Base-by-base conservation (phyloP, 2,113 vertebrate genomes). In the Camelus dromedarius region DNA sequence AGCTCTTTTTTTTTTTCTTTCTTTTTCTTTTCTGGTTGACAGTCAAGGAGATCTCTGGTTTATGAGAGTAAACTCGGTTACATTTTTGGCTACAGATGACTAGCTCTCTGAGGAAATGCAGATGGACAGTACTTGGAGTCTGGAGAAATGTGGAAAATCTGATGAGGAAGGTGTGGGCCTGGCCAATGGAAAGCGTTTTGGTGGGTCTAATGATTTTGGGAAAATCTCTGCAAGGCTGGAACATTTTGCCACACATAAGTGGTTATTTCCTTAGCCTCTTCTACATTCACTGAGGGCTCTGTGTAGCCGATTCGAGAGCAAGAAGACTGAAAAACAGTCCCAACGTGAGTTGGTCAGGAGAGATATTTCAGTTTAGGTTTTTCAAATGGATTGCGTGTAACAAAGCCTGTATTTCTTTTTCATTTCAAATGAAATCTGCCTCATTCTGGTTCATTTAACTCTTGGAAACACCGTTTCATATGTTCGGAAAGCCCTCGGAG, bases 231-330 rank as follows among this genome's bases (percentile, higher is more conserved):
- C 75, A 89, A 95, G 96, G 86, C 96, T 98, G 95, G 95, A 98
- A 97, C 96, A 95, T 98, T 97, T 96, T 96, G 96, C 96, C 95
- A 87, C 89, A 96, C 96, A 16, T 98, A 98, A 98, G 98, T 98
- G 97, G 97, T 95, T 95, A 98, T 96, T 98, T 98, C 98, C 98
- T 97, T 93, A 93, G 90, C 91, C 86, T 97, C 96, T 95, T 97
- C 86, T 54, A 5, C 82, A 62, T 94, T 97, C 96, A 97, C 95
- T 97, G 95, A 96, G 95, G 60, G 80, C 96, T 97, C 82, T 96
- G 97, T 96, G 95, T 94, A 94, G 91, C 91, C 0, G 64, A 62
- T 52, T 3, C 3, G 81, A 93, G 89, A 76, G 80, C 3, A 1
- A 96, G 81, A 72, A 64, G 35, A n/a, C 77, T 92, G 89, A 87